Evolutionary conservation across 2,888 invertebrate species (phyloP).

Genomic region (Stegana nigrithorax): DNA sequence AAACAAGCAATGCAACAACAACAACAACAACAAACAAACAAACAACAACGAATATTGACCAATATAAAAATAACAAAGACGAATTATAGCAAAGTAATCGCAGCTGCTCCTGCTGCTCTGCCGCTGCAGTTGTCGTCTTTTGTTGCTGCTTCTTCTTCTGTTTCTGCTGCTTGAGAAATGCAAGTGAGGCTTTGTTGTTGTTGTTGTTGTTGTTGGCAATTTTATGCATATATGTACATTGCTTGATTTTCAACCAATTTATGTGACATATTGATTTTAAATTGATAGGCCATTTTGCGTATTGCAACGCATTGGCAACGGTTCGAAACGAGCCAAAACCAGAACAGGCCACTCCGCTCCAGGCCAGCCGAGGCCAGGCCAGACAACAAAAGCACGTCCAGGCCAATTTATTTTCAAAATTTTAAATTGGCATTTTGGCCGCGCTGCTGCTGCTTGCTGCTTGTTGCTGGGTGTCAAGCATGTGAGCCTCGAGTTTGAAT

Average conservation of each 20-base stretch:
- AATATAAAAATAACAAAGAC: constrained; percentile 32
- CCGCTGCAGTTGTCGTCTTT: neutral
- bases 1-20: constrained; percentile 18
- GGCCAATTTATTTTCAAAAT: constrained; percentile 55
- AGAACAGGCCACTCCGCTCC: no score
- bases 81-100: constrained; percentile 64
- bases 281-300: constrained; percentile 67
- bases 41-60: constrained; percentile 28
- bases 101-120: constrained; percentile 20
- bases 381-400: constrained; percentile 5
- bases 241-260: constrained; percentile 69
- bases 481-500: neutral
- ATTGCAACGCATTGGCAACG: constrained; percentile 10
- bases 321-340: no score
- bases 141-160: neutral
- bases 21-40: constrained; percentile 29
- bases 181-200: neutral
- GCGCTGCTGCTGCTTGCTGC: constrained; percentile 21
- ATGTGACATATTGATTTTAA: constrained; percentile 70
- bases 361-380: neutral
- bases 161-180: constrained; percentile 34
- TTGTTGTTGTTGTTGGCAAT: constrained; percentile 4
- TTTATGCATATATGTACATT: constrained; percentile 30
- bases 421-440: constrained; percentile 53
- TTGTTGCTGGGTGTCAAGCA: neutral